Percentiles rank a stretch among this genome's conserved stretches.
Conservation (phyloP, 2,113 vertebrate species). For the Malurus cyaneus region DNA sequence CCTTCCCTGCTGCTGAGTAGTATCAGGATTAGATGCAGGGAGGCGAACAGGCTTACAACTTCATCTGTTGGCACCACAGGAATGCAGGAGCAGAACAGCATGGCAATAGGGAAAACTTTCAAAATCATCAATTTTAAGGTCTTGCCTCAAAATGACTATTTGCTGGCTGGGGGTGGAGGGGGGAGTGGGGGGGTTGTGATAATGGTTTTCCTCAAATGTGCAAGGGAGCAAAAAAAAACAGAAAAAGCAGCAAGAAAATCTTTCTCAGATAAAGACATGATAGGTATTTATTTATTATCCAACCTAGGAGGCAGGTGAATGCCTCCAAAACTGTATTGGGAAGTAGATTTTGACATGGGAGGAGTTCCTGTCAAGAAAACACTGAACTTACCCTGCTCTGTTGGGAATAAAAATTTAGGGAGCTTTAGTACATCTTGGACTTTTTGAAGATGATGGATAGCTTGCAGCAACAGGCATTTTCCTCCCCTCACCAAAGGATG, state of each 20-base stretch:
- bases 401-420: constrained; percentile 34
- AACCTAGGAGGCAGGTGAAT: background rate
- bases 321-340: background rate
- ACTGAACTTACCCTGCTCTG: background rate
- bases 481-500: constrained; percentile 27
- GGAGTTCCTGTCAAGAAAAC: background rate
- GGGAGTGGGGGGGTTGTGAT: background rate
- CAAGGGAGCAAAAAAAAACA: background rate
- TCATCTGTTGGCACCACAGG: constrained; percentile 70
- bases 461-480: constrained; percentile 34
- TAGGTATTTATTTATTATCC: background rate
- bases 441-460: constrained; percentile 40
- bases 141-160: constrained; percentile 52
- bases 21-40: constrained; percentile 69
- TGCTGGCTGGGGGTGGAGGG: background rate
- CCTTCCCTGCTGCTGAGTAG: constrained; percentile 66
- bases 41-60: constrained; percentile 67
- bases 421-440: constrained; percentile 1
- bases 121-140: constrained; percentile 68
- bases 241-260: background rate
- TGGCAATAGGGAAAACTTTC: constrained; percentile 59
- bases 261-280: background rate
- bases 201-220: background rate
- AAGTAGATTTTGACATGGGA: constrained; percentile 12
- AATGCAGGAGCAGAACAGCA: constrained; percentile 65